Evolutionary conservation across 2,888 invertebrate species (phyloP).

Genomic region (Gisinianus flammeolus): DNA sequence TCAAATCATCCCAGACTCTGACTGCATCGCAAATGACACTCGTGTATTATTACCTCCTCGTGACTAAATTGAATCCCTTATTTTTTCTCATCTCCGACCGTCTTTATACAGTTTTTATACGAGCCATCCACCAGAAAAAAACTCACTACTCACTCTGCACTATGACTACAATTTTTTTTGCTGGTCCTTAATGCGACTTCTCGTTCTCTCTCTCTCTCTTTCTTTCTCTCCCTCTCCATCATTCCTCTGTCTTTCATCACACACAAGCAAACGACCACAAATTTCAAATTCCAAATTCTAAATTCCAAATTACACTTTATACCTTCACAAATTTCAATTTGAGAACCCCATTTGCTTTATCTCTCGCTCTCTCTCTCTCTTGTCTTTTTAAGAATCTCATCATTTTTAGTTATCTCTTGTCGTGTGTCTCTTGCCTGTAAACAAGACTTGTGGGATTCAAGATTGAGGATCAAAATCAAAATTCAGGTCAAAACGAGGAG

Average conservation of each 20-base stretch:
- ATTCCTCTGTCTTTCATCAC: neutral
- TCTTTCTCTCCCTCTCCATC: neutral
- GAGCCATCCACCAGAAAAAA: too few species aligned
- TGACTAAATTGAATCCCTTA: constrained; percentile 38
- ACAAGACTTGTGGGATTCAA: too few species aligned
- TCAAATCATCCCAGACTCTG: constrained; percentile 39
- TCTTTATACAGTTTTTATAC: too few species aligned
- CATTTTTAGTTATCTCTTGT: neutral
- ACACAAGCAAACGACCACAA: neutral
- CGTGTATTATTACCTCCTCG: constrained; percentile 39
- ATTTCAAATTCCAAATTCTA: neutral
- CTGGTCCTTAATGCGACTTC: too few species aligned
- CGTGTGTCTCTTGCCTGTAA: too few species aligned
- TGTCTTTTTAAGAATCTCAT: neutral
- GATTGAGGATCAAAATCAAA: neutral
- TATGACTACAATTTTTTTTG: too few species aligned
- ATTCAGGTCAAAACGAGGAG: neutral
- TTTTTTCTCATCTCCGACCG: constrained; percentile 17
- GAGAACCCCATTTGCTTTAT: neutral
- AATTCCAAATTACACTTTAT: neutral
- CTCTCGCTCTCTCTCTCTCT: too few species aligned
- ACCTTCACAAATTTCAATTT: neutral
- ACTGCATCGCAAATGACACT: constrained; percentile 39
- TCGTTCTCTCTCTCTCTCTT: too few species aligned
- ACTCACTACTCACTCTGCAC: too few species aligned